Percentiles rank a stretch among this genome's conserved stretches.
Evolutionary conservation across 2,888 invertebrate genomes (phyloP).

Genomic region (Lepidocyrtoides sp.): DNA sequence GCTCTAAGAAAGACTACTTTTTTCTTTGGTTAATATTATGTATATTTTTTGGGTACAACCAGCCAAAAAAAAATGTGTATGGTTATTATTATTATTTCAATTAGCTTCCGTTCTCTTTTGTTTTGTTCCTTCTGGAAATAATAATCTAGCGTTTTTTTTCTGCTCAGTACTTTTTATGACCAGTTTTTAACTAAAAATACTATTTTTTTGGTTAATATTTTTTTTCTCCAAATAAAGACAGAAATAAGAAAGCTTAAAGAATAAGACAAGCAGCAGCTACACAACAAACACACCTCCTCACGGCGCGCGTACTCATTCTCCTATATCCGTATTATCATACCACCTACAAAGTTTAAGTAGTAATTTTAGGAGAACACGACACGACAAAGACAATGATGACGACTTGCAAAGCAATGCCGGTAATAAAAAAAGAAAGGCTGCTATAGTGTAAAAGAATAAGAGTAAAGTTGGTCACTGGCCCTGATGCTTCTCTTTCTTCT

Average conservation of each 20-base stretch:
- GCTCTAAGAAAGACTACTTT: background rate
- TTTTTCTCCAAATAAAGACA: background rate
- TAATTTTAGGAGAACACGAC: background rate
- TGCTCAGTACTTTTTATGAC: slow-evolving; percentile 4
- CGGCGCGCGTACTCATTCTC: background rate
- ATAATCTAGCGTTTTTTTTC: background rate
- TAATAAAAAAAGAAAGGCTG: background rate
- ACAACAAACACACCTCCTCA: background rate
- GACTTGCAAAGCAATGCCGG: background rate
- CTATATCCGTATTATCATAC: background rate
- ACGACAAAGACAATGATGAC: background rate
- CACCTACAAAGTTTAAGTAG: slow-evolving; percentile 10
- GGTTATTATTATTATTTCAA: background rate
- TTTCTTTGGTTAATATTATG: background rate
- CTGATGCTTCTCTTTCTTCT: too few relatives aligned
- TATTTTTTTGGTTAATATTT: slow-evolving; percentile 8
- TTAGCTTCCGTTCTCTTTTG: background rate
- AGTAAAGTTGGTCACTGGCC: background rate
- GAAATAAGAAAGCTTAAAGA: background rate
- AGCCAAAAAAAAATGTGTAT: slow-evolving; percentile 3
- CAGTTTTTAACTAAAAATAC: slow-evolving; percentile 2
- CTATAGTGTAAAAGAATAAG: background rate
- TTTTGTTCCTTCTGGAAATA: background rate
- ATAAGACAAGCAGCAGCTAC: background rate
- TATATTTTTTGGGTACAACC: background rate